Base-by-base conservation (phyloP, 2,888 invertebrate genomes). In the Oscheius sp. region DNA sequence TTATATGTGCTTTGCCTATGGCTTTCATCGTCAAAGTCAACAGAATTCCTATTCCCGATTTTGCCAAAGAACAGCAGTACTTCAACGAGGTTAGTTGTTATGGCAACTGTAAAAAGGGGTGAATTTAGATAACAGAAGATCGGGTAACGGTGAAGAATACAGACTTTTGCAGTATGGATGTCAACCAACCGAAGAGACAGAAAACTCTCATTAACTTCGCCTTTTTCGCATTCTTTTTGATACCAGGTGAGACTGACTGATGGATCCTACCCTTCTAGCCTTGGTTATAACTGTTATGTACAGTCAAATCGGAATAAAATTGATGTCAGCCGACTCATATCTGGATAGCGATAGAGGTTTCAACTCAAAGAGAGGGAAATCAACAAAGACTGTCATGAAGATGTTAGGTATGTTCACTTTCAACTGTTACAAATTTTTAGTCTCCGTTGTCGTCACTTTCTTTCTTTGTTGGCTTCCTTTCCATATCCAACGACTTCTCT, bases 391-490 rank as follows among this genome's bases (percentile, higher is more conserved):
- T 45, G 77, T 79, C 9, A 51, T 79, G 24, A 79, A 75, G 49
- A 77, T 79, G 71, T 65, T 79, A 17, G 72, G 78, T 78, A 36
- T 68, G 71, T 70, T 30, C 14, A 4, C 6, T 36, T 54, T 38
- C 22, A 67, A 30, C 28, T 1, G 3, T 30, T 14, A 64, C n/a
- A 66, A 50, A 17, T 1, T 47, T 20, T 14, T 89, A 95, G 95
- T 93, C 78, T 93, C 93, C 2, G 95, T 95, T 24, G 95, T 95
- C 63, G 90, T 94, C 6, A 92, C 93, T 33, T 95, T 95, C 89
- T 95, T 95, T 89, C 89, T 94, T 12, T 94, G 95, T 88, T 95
- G 95, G 95, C 93, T 94, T 0, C 95, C 95, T 30, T 95, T 95
- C 89, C 95, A 95, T 88, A 91, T 92, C 72, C 95, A 95, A 87